Evolutionary conservation across 1,140 invertebrate species (phyloP), one percentile per base, ranked within the genome.

Genomic region (Drosophila erecta): DNA sequence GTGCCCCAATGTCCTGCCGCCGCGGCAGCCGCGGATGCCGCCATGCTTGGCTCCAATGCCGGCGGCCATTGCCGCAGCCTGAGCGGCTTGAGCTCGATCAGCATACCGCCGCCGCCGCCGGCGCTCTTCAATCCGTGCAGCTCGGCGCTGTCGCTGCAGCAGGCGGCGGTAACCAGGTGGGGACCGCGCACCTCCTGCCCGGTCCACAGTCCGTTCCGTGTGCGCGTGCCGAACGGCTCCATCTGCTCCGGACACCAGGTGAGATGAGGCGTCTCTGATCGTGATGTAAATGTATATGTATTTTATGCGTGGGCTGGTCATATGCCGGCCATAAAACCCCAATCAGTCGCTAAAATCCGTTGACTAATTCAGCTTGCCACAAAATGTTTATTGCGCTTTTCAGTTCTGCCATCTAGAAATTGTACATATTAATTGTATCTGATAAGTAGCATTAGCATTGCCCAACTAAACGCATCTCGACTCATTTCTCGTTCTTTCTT

Each of bases 141-240:
- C 81, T 91, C 91, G 40, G 84, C 80, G n/a, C 27, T 89, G 61
- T 89, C 84, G 38, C 67, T 87, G 67, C 84, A 87, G 30, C 85
- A 89, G 67, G 76, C 79, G 58, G 76, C 76, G 22, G 65, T 69
- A 41, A 47, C 67, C 35, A 83, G 92, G 56, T 92, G 92, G 92
- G 92, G 92, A 70, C 92, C 92, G 46, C 77, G 92, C 67, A 92
- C 92, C 76, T 92, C 92, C 57, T 95, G 94, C 74, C 94, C 94
- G 43, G 94, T 95, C 58, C 94, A 95, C 90, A 95, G 94, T 86
- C 94, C 94, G 8, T 95, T 94, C 81, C 92, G 94, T 15, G 94
- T 94, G 76, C 93, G 94, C 59, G 93, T 93, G 79, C 93, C 93
- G 54, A 94, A 95, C 81, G 94, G 94, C 71, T 92, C 91, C 55